Conservation (phyloP, 2,888 invertebrate genomes). For the Linnaemya vulpina region DNA sequence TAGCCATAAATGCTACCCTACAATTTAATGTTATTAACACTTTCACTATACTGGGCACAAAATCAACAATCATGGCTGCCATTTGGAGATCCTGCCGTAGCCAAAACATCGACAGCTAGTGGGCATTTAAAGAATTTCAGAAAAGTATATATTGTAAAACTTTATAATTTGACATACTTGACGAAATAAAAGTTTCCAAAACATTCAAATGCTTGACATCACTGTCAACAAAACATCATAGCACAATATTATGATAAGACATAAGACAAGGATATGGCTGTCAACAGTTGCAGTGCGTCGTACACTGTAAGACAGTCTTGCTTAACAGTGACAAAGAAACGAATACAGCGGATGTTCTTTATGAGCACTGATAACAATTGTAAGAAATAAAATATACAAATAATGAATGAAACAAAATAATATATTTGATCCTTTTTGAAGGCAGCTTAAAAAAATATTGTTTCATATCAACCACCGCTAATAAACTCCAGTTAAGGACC, state of each 20-base stretch:
- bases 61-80: too few relatives aligned
- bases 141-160: too few relatives aligned
- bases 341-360: constrained; percentile 29
- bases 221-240: not conserved
- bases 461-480: constrained; percentile 13
- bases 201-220: not conserved
- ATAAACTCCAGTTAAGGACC: not conserved
- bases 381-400: not conserved
- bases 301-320: constrained; percentile 5
- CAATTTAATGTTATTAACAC: too few relatives aligned
- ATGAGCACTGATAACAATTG: constrained; percentile 51
- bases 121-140: too few relatives aligned
- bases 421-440: constrained; percentile 47
- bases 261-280: constrained; percentile 34
- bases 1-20: too few relatives aligned
- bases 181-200: not conserved
- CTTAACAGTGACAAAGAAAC: constrained; percentile 17
- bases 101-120: too few relatives aligned
- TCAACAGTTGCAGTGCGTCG: constrained; percentile 53
- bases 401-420: constrained; percentile 14
- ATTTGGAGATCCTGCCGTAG: too few relatives aligned
- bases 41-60: too few relatives aligned
- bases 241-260: constrained; percentile 15
- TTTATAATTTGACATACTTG: too few relatives aligned
- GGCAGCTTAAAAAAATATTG: constrained; percentile 54